Evolutionary conservation across 92 coral and sea anemone species (phyloP).

Genomic region (Pocillopora grandis): DNA sequence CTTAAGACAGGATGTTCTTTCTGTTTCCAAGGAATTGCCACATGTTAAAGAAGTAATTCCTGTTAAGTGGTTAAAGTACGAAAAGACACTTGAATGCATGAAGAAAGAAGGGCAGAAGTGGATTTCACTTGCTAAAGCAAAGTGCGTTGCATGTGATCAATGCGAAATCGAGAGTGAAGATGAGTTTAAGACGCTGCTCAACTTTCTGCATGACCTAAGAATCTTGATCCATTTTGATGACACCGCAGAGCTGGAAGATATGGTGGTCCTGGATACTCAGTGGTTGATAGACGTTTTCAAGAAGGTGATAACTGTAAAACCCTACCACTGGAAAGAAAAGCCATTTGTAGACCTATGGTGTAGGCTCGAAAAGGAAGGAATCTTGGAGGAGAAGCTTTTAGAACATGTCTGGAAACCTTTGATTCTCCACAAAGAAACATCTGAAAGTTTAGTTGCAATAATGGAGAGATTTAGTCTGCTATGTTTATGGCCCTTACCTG

Average conservation of each 20-base stretch:
- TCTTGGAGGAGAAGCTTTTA: background rate
- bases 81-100: slow-evolving; percentile 16
- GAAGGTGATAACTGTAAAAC: background rate
- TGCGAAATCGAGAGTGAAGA: background rate
- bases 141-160: slow-evolving; percentile 15
- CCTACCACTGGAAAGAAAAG: slow-evolving; percentile 27
- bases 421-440: background rate
- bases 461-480: slow-evolving; percentile 34
- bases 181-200: slow-evolving; percentile 17
- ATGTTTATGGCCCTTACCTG: background rate
- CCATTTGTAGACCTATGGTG: slow-evolving; percentile 17
- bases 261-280: slow-evolving; percentile 33
- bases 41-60: slow-evolving; percentile 1
- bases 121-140: slow-evolving; percentile 21
- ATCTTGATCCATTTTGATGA: slow-evolving; percentile 37
- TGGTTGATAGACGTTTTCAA: slow-evolving; percentile 53
- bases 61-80: slow-evolving; percentile 29
- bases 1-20: slow-evolving; percentile 19
- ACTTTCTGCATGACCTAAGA: slow-evolving; percentile 39
- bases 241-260: background rate
- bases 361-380: background rate
- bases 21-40: background rate
- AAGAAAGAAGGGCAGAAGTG: background rate
- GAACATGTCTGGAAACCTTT: slow-evolving; percentile 24
- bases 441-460: slow-evolving; percentile 5